These are phyloP conservation scores for Uromys caudimaculatus DNA, from an alignment of 2,797 vertebrate genomes.

Conservation along the genomic window DNA sequence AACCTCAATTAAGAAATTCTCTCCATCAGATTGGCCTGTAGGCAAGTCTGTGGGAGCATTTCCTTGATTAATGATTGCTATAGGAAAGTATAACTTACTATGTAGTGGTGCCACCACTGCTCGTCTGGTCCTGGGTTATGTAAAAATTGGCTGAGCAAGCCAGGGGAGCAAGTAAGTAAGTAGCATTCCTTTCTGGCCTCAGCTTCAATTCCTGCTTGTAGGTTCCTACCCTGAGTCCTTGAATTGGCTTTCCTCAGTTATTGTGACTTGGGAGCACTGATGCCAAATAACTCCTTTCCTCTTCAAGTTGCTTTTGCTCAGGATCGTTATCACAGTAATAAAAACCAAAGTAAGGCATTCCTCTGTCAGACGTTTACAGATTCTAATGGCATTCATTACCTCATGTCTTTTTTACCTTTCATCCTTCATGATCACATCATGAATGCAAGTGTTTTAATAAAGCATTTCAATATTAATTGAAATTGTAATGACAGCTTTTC, in stretches of 20 bases:
- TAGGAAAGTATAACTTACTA: background rate
- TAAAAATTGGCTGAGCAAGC: background rate
- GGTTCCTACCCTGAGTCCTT: background rate
- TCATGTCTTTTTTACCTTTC: background rate
- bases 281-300: background rate
- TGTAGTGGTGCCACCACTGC: no score
- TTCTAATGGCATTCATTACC: background rate
- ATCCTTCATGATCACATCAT: background rate
- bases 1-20: background rate
- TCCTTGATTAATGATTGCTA: background rate
- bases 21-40: background rate
- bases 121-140: background rate
- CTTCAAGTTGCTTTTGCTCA: background rate
- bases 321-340: background rate
- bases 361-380: background rate
- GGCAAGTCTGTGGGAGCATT: background rate
- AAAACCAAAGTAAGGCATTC: background rate
- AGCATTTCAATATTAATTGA: background rate
- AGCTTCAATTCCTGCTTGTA: background rate
- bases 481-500: constrained; percentile 9
- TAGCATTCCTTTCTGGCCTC: background rate
- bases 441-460: background rate
- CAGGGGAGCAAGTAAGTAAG: background rate
- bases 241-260: background rate
- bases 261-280: background rate